Evolutionary conservation across 1,140 invertebrate species (phyloP), one percentile per base, ranked within the genome.

Genomic region (Nasonia longicornis): DNA sequence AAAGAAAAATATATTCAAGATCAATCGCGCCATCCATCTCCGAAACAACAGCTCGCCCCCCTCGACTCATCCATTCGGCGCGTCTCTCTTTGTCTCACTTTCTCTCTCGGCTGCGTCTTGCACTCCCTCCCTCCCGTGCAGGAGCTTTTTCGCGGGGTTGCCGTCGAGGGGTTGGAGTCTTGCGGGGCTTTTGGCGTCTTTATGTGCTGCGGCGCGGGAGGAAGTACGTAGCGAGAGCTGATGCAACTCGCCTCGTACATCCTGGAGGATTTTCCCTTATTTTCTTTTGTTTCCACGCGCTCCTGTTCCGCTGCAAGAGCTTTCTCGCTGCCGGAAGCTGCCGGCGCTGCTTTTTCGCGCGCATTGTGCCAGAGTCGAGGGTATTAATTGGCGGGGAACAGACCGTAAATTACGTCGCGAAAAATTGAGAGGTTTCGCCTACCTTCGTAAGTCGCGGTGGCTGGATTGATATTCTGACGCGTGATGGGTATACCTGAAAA

Each of bases 221-320:
- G 26, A 22, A 35, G 31, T 35, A 35, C 4, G 4, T 35, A 74
- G 31, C 35, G 58, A 8, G 76, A 76, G 69, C 26, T 26, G 26
- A 73, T 73, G 73, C 71, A 73, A 22, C 42, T 38, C 64, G 0
- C 58, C 12, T 11, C 8, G 16, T 69, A 69, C n/a, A 42, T 71
- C 16, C 16, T 31, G 8, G 20, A 29, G 22, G 69, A 31, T 67
- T 80, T 74, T 73, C 79, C 45, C 72, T 75, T 75, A 22, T 78
- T 70, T 78, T 78, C 76, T 78, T 78, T 78, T 69, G 35, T 70
- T 78, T 64, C 22, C 67, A 66, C 67, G 6, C 29, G 38, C 38
- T 42, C 38, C 10, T 42, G 38, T 42, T 42, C 38, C 6, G 38
- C 38, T 58, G 38, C 22, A 26, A 29, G 14, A 66, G 35, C 75